Base-by-base conservation (phyloP, 2,888 invertebrate species). In the Ellobium chinense region DNA sequence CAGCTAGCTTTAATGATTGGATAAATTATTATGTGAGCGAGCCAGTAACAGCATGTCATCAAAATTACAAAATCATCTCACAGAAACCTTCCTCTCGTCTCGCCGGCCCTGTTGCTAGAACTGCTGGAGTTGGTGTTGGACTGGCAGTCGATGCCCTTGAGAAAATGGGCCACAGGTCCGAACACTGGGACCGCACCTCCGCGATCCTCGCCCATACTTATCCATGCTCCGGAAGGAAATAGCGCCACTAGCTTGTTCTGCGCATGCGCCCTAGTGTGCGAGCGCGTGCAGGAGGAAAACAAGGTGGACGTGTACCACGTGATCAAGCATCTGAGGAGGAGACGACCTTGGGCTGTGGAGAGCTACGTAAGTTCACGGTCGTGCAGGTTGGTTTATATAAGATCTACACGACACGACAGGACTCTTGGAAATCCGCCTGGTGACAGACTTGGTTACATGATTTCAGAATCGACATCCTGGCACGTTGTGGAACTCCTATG, bases 271-370 rank as follows among this genome's bases (percentile, higher is more conserved):
- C 80, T 88, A n/a, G 80, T 91, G 18, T 89, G 89, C 82, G 90
- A 92, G 83, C 87, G 88, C 81, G 86, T 91, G 81, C 66, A 80
- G 24, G 77, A 84, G 12, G 91, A 92, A 21, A 85, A 85, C 9
- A 85, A 89, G 66, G 89, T 91, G 9, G 91, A 92, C 82, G 87
- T 92, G 60, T 92, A 89, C 85, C 92, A 92, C 84, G 88, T 89
- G 24, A 82, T 92, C 37, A 91, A 91, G 80, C 88, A 90, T 78
- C 81, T 92, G 76, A 92, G 92, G 82, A 76, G 87, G 46, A 82
- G 90, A 24, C 81, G 92, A 31, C 85, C 85, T 4, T 91, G 90
- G 74, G 87, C 91, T 39, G 82, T 92, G 27, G 87, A 86, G 2
- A 69, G 74, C 37, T 76, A 68, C 31, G 80, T 81, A 18, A 75